Percentiles rank a stretch among this genome's conserved stretches.
Evolutionary conservation across 2,113 vertebrate genomes (phyloP).

Genomic region (Cynopterus brachyotis): DNA sequence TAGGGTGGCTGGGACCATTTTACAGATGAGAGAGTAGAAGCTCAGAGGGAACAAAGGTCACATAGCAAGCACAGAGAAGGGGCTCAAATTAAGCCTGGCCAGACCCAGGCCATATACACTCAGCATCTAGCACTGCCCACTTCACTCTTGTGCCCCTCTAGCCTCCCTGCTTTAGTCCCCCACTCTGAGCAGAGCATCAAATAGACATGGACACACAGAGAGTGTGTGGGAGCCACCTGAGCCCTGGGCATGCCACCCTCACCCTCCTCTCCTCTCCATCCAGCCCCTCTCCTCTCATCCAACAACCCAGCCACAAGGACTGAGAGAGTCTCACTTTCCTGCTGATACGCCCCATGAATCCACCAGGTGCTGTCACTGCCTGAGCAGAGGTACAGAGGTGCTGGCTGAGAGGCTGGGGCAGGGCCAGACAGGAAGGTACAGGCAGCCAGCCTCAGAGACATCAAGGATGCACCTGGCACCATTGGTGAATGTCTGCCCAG

Average conservation of each 20-base stretch:
- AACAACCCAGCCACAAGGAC: not conserved
- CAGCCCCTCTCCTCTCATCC: not conserved
- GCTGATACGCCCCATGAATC: not conserved
- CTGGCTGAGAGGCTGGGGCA: not conserved
- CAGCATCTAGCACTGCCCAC: too few relatives aligned
- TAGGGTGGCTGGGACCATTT: too few relatives aligned
- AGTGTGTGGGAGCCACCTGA: not conserved
- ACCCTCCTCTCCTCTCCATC: not conserved
- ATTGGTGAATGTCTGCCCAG: not conserved
- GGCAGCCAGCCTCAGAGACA: not conserved
- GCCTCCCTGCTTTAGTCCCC: not conserved
- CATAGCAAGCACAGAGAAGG: not conserved
- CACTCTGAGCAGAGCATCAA: not conserved
- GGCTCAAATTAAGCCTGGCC: not conserved
- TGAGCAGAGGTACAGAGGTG: not conserved
- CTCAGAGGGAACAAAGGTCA: not conserved
- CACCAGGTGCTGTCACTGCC: too few relatives aligned
- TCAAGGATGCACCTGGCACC: not conserved
- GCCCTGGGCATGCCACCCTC: not conserved
- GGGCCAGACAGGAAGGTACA: not conserved
- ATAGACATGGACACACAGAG: not conserved
- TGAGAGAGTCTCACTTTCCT: not conserved
- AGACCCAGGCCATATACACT: not conserved
- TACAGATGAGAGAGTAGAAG: not conserved
- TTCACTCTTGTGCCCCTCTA: accelerated